phyloP scores from a whole-genome alignment of 2,888 invertebrate species.

The Polyommatus iphigenia region DNA sequence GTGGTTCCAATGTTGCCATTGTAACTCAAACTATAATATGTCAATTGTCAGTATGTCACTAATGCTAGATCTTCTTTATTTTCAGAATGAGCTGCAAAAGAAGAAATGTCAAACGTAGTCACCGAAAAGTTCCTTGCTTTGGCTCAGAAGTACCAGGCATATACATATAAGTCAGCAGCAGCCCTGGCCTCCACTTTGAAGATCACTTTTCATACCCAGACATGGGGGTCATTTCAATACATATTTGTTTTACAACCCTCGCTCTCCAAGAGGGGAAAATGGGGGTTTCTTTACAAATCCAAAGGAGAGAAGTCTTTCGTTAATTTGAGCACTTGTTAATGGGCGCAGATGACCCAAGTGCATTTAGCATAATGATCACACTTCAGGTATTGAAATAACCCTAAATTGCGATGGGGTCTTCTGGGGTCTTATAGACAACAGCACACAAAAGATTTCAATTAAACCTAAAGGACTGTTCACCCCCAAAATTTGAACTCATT shows the following conservation, averaged over 20 bases:
- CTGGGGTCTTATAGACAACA: not conserved
- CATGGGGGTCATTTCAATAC: conserved; percentile 38
- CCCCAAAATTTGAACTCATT: not conserved
- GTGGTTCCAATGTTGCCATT: not conserved
- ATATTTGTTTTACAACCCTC: conserved; percentile 39
- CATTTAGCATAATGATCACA: conserved; percentile 5
- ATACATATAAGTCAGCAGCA: not conserved
- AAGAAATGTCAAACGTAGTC: not conserved
- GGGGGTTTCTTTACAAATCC: conserved; percentile 26
- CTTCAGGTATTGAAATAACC: not conserved
- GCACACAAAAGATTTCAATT: not conserved
- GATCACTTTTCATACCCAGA: conserved; percentile 35
- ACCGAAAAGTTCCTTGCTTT: not conserved
- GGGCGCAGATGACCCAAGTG: not conserved
- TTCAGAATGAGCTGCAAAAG: too few species aligned
- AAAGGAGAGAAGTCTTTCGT: conserved; percentile 1
- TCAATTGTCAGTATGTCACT: not conserved
- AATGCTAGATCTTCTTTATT: not conserved
- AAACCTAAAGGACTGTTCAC: not conserved
- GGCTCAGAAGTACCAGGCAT: not conserved
- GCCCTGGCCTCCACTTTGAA: conserved; percentile 31
- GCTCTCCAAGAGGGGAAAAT: not conserved
- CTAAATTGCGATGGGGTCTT: not conserved
- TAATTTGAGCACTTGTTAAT: conserved; percentile 22
- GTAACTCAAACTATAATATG: not conserved